Conservation (phyloP, 2,797 vertebrate species). For the Aselliscus stoliczkanus region DNA sequence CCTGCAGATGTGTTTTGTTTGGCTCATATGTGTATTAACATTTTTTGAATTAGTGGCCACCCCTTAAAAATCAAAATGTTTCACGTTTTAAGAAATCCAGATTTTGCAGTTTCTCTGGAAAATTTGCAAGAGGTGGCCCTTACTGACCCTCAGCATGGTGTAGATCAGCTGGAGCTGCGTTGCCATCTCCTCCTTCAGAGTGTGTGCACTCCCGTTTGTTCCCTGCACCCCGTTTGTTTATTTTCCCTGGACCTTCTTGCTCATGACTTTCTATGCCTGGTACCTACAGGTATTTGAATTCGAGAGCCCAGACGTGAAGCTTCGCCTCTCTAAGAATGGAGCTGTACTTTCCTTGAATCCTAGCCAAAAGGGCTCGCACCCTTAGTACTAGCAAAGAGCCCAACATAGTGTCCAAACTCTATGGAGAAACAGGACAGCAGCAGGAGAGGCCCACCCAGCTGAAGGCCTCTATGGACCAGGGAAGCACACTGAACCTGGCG, state of each 20-base stretch:
- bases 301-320: not conserved
- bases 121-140: not conserved
- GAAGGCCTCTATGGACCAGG: not conserved
- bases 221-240: not conserved
- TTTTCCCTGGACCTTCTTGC: not conserved
- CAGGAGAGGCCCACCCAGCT: not conserved
- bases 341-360: not conserved
- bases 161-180: not conserved
- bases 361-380: not conserved
- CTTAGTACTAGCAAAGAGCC: not conserved
- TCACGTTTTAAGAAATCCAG: not conserved
- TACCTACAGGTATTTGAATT: not conserved
- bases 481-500: not conserved
- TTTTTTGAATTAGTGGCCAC: not conserved
- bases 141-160: not conserved
- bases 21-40: not conserved
- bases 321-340: not conserved
- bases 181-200: not conserved
- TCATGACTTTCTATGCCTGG: not conserved
- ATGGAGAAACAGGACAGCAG: not conserved
- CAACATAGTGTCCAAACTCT: not conserved
- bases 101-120: conserved; percentile 20
- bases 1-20: conserved; percentile 29
- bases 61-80: not conserved
- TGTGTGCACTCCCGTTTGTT: not conserved